Evolutionary conservation across 2,888 invertebrate species (phyloP).

Genomic region (Heterodera filipjevi): DNA sequence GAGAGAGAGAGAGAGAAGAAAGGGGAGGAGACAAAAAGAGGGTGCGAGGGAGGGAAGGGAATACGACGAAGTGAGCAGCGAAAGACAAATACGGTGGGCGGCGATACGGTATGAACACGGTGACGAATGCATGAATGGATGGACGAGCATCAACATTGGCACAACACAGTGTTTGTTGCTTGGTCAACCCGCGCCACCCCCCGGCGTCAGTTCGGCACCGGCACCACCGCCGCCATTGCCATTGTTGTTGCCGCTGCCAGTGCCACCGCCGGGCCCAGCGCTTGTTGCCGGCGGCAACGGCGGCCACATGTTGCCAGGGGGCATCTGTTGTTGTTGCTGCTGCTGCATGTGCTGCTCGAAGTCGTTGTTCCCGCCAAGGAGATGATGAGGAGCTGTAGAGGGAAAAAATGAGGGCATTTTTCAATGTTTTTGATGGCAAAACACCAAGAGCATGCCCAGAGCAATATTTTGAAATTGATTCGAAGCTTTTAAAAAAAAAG

Average conservation of each 20-base stretch:
- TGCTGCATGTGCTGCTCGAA: slow-evolving; percentile 15
- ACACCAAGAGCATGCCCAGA: too few relatives aligned
- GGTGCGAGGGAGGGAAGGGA: not conserved
- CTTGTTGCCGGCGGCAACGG: slow-evolving; percentile 15
- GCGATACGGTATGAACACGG: not conserved
- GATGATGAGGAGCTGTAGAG: not conserved
- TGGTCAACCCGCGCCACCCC: not conserved
- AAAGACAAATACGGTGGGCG: not conserved
- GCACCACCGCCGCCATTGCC: too few relatives aligned
- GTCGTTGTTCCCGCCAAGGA: not conserved
- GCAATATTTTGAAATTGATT: too few relatives aligned
- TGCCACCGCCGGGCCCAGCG: not conserved
- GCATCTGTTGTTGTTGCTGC: slow-evolving; percentile 10
- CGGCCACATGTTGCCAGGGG: not conserved
- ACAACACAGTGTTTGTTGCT: not conserved
- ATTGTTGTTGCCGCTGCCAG: not conserved
- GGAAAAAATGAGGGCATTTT: not conserved
- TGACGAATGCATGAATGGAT: not conserved
- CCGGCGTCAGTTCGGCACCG: not conserved
- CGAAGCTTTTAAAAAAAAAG: too few relatives aligned
- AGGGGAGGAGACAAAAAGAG: too few relatives aligned
- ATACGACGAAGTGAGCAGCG: not conserved
- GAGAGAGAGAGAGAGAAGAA: not conserved
- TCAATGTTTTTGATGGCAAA: not conserved
- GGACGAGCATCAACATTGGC: too few relatives aligned